These are phyloP conservation scores for Dendrophyllia cribrosa DNA, from an alignment of 64 coral and sea anemone species.

Conservation along the genomic window DNA sequence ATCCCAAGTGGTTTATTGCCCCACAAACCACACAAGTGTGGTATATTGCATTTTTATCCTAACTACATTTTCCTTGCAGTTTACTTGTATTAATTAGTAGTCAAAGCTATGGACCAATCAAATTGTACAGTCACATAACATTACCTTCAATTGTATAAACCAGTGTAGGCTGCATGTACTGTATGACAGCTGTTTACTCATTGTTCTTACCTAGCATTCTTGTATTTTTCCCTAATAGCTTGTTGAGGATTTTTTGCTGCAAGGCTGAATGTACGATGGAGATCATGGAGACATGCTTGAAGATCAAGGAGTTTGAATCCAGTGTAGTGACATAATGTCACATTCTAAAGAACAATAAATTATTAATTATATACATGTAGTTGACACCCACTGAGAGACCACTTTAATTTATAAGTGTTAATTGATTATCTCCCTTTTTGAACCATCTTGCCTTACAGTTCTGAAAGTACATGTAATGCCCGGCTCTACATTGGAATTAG, in stretches of 20 bases:
- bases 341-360: conserved; percentile 52
- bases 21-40: too few species aligned
- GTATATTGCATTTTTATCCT: too few species aligned
- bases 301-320: conserved; percentile 84
- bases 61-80: too few species aligned
- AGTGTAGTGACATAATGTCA: conserved; percentile 85
- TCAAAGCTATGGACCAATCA: too few species aligned
- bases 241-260: conserved; percentile 90
- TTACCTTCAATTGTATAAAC: neutral
- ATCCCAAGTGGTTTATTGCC: too few species aligned
- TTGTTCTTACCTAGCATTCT: conserved; percentile 66
- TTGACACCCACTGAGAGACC: too few species aligned
- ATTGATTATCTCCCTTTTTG: too few species aligned
- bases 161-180: neutral
- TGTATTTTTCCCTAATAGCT: conserved; percentile 96
- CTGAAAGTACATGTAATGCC: too few species aligned
- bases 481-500: too few species aligned
- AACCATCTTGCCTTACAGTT: too few species aligned
- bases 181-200: neutral
- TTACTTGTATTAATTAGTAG: too few species aligned
- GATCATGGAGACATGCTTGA: conserved; percentile 88
- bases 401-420: too few species aligned
- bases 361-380: neutral
- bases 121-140: neutral
- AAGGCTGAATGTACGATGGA: conserved; percentile 89